phyloP scores from a whole-genome alignment of 2,113 vertebrate species.

The Hippolais icterina region DNA sequence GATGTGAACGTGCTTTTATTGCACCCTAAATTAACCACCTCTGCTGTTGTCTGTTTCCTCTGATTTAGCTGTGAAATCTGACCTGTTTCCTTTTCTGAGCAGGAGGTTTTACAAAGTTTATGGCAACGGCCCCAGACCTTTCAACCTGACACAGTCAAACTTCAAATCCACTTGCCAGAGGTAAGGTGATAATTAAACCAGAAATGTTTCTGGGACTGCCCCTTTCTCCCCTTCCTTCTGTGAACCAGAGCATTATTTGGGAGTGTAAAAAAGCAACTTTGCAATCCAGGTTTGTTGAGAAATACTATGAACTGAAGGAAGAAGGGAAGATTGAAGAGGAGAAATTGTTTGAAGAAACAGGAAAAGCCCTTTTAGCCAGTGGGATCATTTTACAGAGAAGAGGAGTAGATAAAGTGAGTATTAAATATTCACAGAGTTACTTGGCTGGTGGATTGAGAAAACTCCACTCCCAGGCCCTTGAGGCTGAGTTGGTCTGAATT shows the following conservation, averaged over 20 bases:
- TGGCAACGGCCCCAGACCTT: constrained; percentile 73
- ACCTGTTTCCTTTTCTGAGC: background rate
- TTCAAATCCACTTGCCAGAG: constrained; percentile 86
- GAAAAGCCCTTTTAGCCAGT: constrained; percentile 82
- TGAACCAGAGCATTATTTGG: fast-evolving
- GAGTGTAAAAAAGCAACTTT: background rate
- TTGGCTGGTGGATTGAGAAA: background rate
- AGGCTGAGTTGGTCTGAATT: fast-evolving
- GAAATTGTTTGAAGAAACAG: constrained; percentile 83
- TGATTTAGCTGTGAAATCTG: background rate
- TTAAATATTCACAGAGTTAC: background rate
- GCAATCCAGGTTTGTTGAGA: constrained; percentile 86
- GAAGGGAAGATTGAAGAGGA: constrained; percentile 75
- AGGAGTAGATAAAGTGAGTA: constrained; percentile 76
- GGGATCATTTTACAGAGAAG: constrained; percentile 79
- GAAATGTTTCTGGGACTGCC: too few species aligned
- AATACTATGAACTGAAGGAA: constrained; percentile 80
- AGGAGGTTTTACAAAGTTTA: constrained; percentile 88
- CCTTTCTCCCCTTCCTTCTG: too few species aligned
- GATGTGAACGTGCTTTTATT: fast-evolving
- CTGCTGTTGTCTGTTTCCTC: background rate
- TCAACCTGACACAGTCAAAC: constrained; percentile 79
- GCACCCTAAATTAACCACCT: fast-evolving
- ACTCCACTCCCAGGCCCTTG: background rate
- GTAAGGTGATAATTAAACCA: constrained; percentile 41